Base-by-base conservation (phyloP, 1,140 invertebrate genomes). In the Diorhabda sublineata region DNA sequence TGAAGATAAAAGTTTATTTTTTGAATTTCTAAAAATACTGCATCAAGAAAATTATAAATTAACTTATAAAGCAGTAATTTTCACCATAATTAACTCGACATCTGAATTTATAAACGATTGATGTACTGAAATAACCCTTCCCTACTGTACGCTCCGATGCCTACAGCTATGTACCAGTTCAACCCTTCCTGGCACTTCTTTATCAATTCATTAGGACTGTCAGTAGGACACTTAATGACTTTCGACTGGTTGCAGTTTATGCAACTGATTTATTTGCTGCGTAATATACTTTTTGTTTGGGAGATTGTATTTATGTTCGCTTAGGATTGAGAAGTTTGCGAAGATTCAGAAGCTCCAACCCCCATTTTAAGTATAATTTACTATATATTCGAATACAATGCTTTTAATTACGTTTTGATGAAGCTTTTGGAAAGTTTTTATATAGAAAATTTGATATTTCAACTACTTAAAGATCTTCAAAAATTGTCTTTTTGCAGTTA, bases 201-300 rank as follows among this genome's bases (percentile, higher is more conserved):
- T 65, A 65, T 65, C 64, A 45, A 65, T 57, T 65, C 64, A 45
- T 56, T 65, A 65, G 52, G 42, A 65, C 64, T 65, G 64, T 65
- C 64, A n/a, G n/a, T 65, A 41, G n/a, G 52, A 58, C 47, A 52
- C 47, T 52, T 52, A 52, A 52, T 52, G 47, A 52, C 47, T 52
- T 52, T 52, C 47, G 47, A 2, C 47, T 6, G 47, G 47, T 52
- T 52, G 47, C 47, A 52, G 47, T 52, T 52, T 52, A 52, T 52
- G 47, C 47, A 52, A 52, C 47, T 52, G 47, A 52, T 52, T 52
- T 52, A 52, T 52, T 52, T 52, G 47, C 6, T 52, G n/a, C 6
- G 6, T 52, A 52, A 52, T 52, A 52, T 52, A 52, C 47, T 52
- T 52, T 52, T 52, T 52, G 47, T 6, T 52, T n/a, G 47, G 4